These are phyloP conservation scores for human DNA, from an alignment of 2,113 vertebrate genomes.

Conservation along the genomic window GRCh38 chr16:58030501-58031000, in stretches of 20 bases:
- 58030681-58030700: background rate
- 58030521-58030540: background rate
- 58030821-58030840: background rate
- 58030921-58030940: background rate
- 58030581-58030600: background rate
- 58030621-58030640: background rate
- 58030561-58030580: background rate
- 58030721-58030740: background rate
- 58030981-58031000: background rate
- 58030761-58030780: too few species aligned
- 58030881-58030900: background rate
- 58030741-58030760: too few species aligned
- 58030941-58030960: accelerated
- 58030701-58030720: background rate
- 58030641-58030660: background rate
- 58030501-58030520: background rate
- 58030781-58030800: background rate
- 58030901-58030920: background rate
- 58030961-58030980: background rate
- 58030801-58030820: background rate
- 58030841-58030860: background rate
- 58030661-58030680: background rate
- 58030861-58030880: background rate
- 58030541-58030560: background rate
- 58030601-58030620: background rate